Base-by-base conservation (phyloP, 2,888 invertebrate genomes). In the Spodoptera littoralis region DNA sequence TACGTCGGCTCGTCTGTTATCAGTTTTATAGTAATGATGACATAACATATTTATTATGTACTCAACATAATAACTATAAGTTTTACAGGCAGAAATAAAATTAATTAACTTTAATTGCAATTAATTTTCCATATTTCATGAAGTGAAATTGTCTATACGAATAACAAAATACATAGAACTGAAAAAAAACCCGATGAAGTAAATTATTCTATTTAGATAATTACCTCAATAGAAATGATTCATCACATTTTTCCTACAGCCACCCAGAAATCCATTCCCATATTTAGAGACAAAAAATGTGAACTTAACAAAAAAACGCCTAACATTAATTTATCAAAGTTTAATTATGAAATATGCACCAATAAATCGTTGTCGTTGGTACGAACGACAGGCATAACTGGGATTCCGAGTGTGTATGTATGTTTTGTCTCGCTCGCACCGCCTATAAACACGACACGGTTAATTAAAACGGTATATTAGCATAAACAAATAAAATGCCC, bases 401-500 rank as follows among this genome's bases (percentile, higher is more conserved):
- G 84, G 84, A 89, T 90, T 86, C 89, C 87, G 70, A 67, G 60
- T 63, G 70, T 52, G 72, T 73, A 74, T 60, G 73, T 50, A 59
- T 78, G 70, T 66, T 73, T 77, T 79, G 65, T 87, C 87, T 70
- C 83, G 48, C 83, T 85, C 86, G 63, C 84, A 67, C 83, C 63
- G 65, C 60, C 77, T 80, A 78, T 84, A 85, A 86, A 83, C 84
- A 83, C 82, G 85, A 84, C 83, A 83, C 83, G 87, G 81, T 88
- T 93, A 93, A 94, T 94, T 94, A 93, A 94, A 93, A 89, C 89
- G 84, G 85, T 83, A 88, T 88, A 94, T 94, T 94, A 93, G 93
- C 94, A 94, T 94, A 94, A 93, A 94, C 94, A 94, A 94, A 94
- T 94, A 94, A 94, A 94, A 94, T 89, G 88, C 83, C 87, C 91